Evolutionary conservation across 1,140 invertebrate species (phyloP).

Genomic region (Eulimnadia texana): DNA sequence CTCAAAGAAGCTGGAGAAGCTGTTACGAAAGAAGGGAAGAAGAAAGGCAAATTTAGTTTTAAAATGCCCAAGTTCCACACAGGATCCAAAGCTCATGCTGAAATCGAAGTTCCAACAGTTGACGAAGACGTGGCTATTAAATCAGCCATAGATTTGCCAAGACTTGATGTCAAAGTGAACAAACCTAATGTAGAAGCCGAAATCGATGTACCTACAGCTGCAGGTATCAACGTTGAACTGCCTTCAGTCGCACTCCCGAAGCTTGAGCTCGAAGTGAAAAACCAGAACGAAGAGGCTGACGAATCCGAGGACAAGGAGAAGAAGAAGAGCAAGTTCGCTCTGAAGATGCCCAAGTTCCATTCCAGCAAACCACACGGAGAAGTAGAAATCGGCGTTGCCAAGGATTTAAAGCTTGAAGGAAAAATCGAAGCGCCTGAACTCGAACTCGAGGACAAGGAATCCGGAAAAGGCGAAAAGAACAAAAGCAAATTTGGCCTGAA

Average conservation of each 20-base stretch:
- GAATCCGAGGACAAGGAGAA: slow-evolving; percentile 1
- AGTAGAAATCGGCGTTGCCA: not conserved
- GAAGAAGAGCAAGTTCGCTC: slow-evolving; percentile 8
- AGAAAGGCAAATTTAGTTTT: slow-evolving; percentile 9
- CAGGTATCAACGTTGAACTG: not conserved
- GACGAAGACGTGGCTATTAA: not conserved
- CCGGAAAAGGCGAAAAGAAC: slow-evolving; percentile 3
- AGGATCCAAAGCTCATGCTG: not conserved
- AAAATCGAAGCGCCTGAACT: not conserved
- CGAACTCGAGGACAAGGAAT: slow-evolving; percentile 4
- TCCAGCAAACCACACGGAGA: not conserved
- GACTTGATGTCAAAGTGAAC: not conserved
- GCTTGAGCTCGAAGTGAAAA: not conserved
- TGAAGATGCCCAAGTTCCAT: slow-evolving; percentile 9
- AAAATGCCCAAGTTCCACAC: slow-evolving; percentile 8
- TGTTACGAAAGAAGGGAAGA: slow-evolving; percentile 1
- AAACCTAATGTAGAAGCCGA: not conserved
- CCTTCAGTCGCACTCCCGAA: not conserved
- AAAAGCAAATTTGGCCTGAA: slow-evolving; percentile 9
- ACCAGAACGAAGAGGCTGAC: too few species aligned
- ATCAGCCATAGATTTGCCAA: not conserved
- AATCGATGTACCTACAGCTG: not conserved
- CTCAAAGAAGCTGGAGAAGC: not conserved
- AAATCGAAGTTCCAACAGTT: not conserved
- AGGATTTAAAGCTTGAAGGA: not conserved